These are phyloP conservation scores for Hirtodrosophila cameraria DNA, from an alignment of 2,888 invertebrate genomes.

Conservation along the genomic window DNA sequence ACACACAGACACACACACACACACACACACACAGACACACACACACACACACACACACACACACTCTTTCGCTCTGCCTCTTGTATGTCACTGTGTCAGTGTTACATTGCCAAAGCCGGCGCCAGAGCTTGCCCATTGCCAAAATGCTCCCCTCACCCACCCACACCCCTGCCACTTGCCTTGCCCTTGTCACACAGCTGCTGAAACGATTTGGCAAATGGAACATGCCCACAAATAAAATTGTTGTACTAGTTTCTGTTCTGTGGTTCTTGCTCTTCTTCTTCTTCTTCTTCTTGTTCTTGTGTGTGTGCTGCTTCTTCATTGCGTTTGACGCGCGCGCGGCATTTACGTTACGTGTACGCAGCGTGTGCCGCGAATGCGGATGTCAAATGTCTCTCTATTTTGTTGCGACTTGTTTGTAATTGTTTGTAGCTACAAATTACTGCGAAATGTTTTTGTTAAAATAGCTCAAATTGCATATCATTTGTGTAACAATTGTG, in stretches of 20 bases:
- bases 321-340: slow-evolving; percentile 56
- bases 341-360: slow-evolving; percentile 46
- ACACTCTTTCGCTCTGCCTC: background rate
- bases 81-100: slow-evolving; percentile 68
- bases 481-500: slow-evolving; percentile 23
- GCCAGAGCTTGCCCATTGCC: slow-evolving; percentile 53
- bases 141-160: slow-evolving; percentile 21
- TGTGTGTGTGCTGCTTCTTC: slow-evolving; percentile 24
- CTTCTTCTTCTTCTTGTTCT: background rate
- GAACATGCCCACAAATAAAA: slow-evolving; percentile 58
- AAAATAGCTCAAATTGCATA: slow-evolving; percentile 21
- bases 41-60: slow-evolving; percentile 2
- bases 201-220: slow-evolving; percentile 66
- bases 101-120: slow-evolving; percentile 75
- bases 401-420: slow-evolving; percentile 3
- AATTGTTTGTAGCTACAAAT: slow-evolving; percentile 5
- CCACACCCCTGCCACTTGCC: slow-evolving; percentile 5
- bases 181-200: slow-evolving; percentile 20
- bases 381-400: slow-evolving; percentile 22
- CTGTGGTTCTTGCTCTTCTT: slow-evolving; percentile 10
- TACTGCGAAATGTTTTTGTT: background rate
- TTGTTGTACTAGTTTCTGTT: slow-evolving; percentile 42
- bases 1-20: background rate
- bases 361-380: slow-evolving; percentile 51
- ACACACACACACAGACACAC: slow-evolving; percentile 4